Conservation (phyloP, 37 sponge, comb jelly and placozoan species). For the Crambe crambe region DNA sequence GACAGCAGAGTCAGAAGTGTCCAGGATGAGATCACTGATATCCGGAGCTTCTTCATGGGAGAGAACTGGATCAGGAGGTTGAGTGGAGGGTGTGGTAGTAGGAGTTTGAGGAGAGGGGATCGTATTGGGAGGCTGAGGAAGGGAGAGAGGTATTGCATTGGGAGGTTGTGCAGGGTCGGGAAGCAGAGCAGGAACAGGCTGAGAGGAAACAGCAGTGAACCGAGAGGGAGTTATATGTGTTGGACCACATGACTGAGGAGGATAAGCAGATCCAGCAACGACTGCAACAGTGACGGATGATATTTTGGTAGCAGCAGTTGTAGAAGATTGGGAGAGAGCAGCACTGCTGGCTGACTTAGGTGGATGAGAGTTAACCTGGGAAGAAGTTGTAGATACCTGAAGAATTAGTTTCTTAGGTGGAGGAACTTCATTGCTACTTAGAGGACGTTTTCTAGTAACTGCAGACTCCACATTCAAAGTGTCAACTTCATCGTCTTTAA, state of each 20-base stretch:
- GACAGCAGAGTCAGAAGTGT: neutral
- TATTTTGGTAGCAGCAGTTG: neutral
- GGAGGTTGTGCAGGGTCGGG: too few relatives aligned
- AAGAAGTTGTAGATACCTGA: neutral
- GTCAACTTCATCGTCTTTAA: neutral
- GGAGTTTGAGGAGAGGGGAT: neutral
- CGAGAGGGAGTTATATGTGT: neutral
- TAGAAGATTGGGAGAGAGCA: neutral
- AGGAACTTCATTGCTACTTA: neutral
- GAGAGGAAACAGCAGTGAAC: neutral
- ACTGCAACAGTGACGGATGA: too few relatives aligned
- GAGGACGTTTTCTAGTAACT: neutral
- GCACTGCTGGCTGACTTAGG: neutral
- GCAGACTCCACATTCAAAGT: neutral
- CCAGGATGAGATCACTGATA: slow-evolving; percentile 16
- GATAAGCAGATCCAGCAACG: too few relatives aligned
- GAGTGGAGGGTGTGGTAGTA: neutral
- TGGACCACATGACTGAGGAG: neutral
- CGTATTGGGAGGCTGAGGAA: neutral
- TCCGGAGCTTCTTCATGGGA: neutral
- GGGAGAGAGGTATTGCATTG: neutral
- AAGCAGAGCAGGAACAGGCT: neutral
- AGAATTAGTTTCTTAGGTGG: neutral
- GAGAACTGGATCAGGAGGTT: neutral
- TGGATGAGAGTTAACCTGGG: neutral